These are phyloP conservation scores for Podarcis cretensis DNA, from an alignment of 2,113 vertebrate species.

Conservation along the genomic window DNA sequence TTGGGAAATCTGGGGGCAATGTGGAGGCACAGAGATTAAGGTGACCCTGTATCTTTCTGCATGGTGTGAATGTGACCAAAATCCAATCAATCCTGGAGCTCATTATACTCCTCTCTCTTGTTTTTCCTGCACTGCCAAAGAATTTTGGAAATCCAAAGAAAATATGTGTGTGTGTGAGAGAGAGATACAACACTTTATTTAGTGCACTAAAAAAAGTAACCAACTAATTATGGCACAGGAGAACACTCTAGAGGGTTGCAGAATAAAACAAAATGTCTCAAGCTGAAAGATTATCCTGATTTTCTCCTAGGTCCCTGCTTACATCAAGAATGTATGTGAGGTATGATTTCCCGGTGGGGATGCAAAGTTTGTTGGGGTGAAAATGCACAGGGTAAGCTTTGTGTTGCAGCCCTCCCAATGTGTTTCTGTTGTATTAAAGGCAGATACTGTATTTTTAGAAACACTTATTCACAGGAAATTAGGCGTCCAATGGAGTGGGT, in stretches of 20 bases:
- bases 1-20: no score
- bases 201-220: background rate
- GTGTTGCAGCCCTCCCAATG: background rate
- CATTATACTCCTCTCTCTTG: no score
- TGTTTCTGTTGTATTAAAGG: background rate
- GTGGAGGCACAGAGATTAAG: no score
- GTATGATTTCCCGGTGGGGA: background rate
- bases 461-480: slow-evolving; percentile 26
- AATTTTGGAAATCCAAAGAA: background rate
- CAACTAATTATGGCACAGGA: background rate
- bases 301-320: background rate
- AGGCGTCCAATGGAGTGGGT: background rate
- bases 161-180: no score
- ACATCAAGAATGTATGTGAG: background rate
- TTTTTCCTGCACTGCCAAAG: no score
- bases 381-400: background rate
- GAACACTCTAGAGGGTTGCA: background rate
- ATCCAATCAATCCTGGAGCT: no score
- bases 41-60: no score
- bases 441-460: slow-evolving; percentile 1
- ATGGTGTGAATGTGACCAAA: no score
- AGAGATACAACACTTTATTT: background rate
- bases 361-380: background rate
- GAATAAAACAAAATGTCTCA: background rate
- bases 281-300: background rate